phyloP scores from a whole-genome alignment of 2,113 vertebrate species.

The Azemiops feae region DNA sequence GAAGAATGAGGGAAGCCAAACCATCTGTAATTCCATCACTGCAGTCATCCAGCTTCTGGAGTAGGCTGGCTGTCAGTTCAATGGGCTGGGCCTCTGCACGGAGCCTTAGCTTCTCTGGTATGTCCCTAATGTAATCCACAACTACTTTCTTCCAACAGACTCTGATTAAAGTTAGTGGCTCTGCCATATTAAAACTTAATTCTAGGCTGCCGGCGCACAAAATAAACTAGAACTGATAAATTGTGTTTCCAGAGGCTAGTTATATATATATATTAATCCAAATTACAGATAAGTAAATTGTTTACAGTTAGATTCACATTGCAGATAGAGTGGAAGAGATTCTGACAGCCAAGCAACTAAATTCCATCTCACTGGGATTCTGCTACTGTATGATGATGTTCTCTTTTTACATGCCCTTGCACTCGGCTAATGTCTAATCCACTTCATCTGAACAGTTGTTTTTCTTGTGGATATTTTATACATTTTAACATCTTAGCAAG shows the following conservation, averaged over 20 bases:
- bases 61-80: background rate
- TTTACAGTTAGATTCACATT: background rate
- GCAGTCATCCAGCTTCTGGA: background rate
- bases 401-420: background rate
- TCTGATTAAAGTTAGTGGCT: background rate
- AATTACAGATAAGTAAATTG: background rate
- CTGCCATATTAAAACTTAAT: background rate
- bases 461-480: background rate
- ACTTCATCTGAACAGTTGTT: background rate
- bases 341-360: background rate
- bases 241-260: background rate
- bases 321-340: background rate
- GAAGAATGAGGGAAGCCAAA: background rate
- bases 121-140: background rate
- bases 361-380: background rate
- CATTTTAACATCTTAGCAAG: background rate
- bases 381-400: background rate
- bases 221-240: background rate
- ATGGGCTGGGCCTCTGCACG: background rate
- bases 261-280: background rate
- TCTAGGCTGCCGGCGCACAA: background rate
- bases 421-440: background rate
- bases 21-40: constrained; percentile 1
- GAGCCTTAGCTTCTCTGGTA: rapidly evolving
- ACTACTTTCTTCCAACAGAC: background rate